Evolutionary conservation across 2,888 invertebrate genomes (phyloP), one percentile per base, ranked within the genome.

Genomic region (Molorchus minor): DNA sequence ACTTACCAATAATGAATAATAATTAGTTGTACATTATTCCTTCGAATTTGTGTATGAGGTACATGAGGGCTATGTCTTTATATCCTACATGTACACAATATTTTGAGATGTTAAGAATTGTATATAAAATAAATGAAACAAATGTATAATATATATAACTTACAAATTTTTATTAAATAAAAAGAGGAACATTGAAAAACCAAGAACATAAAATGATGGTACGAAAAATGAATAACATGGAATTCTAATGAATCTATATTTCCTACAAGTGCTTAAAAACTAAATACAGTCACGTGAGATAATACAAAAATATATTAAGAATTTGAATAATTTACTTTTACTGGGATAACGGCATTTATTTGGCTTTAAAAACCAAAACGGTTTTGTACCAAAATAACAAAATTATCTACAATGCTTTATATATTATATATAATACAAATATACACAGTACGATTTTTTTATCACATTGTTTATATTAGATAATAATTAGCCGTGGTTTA

Each of bases 381-480:
- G 38, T 21, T 19, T 49, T 54, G 35, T 55, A 41, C 52, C 38
- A 53, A 61, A 59, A 57, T 59, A 58, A 61, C 56, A 67, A 61
- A 64, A 55, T 62, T 64, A 70, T 68, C 71, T 71, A 71, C 68
- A 64, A 60, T 65, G 62, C 64, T 67, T 68, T 68, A 43, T 43
- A 43, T 40, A 40, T 49, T 3, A 10, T 10, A n/a, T n/a, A 68
- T 71, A 65, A 68, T 72, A 74, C 71, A 74, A 71, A 71, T 73
- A 72, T 72, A 70, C 72, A 71, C 62, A 66, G 61, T 69, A 66
- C 62, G 61, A 64, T 63, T 62, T 68, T 36, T 46, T 69, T 73
- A 73, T 74, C 73, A 74, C 72, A 74, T 71, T 62, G 56, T 64
- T 70, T 61, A 58, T 68, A 61, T 55, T 59, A 51, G 49, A 53